Conservation (phyloP, 2,797 vertebrate genomes). For the Phoxinus dragarum region DNA sequence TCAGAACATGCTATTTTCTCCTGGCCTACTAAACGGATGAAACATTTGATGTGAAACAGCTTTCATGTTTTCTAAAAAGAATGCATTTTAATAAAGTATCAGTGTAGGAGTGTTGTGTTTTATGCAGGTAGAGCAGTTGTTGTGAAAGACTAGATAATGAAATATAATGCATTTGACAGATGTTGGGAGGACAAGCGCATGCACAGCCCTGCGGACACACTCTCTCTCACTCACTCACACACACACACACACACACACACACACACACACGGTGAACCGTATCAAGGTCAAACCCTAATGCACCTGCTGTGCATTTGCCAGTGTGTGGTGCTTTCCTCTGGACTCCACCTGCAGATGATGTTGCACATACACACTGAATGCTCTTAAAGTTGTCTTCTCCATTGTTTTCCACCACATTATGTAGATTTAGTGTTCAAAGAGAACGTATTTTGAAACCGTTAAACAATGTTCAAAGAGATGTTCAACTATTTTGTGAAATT, state of each 20-base stretch:
- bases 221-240: not conserved
- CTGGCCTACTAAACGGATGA: not conserved
- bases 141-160: constrained; percentile 31
- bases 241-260: constrained; percentile 25
- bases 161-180: constrained; percentile 42
- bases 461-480: constrained; percentile 23
- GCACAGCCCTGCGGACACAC: constrained; percentile 23
- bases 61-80: constrained; percentile 17
- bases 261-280: constrained; percentile 39
- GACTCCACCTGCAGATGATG: constrained; percentile 24
- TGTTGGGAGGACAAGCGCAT: constrained; percentile 26
- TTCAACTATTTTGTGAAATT: constrained; percentile 22
- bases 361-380: not conserved
- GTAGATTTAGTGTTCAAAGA: constrained; percentile 17
- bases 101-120: not conserved
- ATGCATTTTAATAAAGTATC: constrained; percentile 12
- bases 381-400: not conserved
- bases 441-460: constrained; percentile 9
- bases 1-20: constrained; percentile 27
- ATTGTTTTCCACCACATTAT: constrained; percentile 3
- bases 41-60: constrained; percentile 19
- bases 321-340: not conserved
- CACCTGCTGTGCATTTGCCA: constrained; percentile 23
- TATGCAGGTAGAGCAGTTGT: constrained; percentile 31
- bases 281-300: constrained; percentile 45